These are phyloP conservation scores for Rhizoglyphus robini DNA, from an alignment of 1,140 invertebrate species.

Conservation along the genomic window DNA sequence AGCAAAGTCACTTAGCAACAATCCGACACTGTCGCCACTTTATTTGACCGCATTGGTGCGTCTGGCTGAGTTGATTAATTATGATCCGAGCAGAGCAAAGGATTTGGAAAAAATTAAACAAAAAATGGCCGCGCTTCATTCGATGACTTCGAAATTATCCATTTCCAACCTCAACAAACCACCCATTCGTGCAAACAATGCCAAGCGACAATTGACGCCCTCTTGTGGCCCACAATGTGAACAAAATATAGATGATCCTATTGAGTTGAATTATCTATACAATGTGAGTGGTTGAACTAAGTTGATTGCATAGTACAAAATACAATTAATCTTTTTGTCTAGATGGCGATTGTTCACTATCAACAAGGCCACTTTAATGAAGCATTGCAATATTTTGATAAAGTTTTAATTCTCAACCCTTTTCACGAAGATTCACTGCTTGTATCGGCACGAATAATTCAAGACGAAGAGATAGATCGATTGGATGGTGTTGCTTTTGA, in stretches of 20 bases:
- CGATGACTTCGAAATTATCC: not conserved
- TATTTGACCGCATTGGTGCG: slow-evolving; percentile 9
- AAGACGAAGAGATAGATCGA: slow-evolving; percentile 11
- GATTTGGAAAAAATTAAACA: slow-evolving; percentile 3
- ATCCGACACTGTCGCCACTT: slow-evolving; percentile 3
- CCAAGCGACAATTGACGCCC: not conserved
- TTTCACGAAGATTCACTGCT: slow-evolving; percentile 13
- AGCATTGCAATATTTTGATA: slow-evolving; percentile 34
- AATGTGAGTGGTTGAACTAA: not conserved
- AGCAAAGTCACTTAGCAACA: not conserved
- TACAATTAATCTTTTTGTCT: slow-evolving; percentile 1
- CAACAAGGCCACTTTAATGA: slow-evolving; percentile 30
- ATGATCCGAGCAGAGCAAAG: not conserved
- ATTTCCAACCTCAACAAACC: too few relatives aligned
- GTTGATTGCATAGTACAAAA: not conserved
- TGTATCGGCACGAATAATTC: slow-evolving; percentile 22
- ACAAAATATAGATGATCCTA: not conserved
- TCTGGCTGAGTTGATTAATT: not conserved
- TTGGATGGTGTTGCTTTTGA: slow-evolving; percentile 13
- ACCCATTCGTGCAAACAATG: too few relatives aligned
- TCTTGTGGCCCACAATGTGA: not conserved
- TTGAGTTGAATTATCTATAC: not conserved
- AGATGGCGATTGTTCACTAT: slow-evolving; percentile 35
- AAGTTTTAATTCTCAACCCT: slow-evolving; percentile 34
- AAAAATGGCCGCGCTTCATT: slow-evolving; percentile 14